phyloP scores from a whole-genome alignment of 2,113 vertebrate species.

The Gorsachius goisagi region DNA sequence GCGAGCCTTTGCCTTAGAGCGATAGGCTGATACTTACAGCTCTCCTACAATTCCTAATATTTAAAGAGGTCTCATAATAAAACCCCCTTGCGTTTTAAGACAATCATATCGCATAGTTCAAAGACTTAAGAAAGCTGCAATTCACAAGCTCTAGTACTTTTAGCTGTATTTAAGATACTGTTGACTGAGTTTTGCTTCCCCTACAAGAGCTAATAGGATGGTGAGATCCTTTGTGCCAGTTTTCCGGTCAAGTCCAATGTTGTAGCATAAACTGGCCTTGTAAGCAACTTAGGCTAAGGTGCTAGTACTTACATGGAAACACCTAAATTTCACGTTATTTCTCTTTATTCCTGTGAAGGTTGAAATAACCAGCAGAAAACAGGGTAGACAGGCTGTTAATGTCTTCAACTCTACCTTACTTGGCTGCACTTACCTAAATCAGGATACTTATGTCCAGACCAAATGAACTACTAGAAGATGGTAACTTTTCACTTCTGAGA shows the following conservation, averaged over 20 bases:
- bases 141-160: not conserved
- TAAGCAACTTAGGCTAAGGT: not conserved
- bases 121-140: not conserved
- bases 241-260: not conserved
- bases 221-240: not conserved
- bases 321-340: not conserved
- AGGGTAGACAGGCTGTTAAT: not conserved
- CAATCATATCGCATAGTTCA: not conserved
- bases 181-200: not conserved
- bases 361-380: not conserved
- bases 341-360: not conserved
- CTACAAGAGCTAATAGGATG: accelerated
- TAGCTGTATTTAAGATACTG: not conserved
- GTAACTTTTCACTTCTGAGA: not conserved
- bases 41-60: not conserved
- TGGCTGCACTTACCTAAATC: not conserved
- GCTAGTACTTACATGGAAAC: not conserved
- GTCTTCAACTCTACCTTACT: not conserved
- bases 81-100: not conserved
- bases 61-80: not conserved
- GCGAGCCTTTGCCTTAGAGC: not conserved
- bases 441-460: not conserved
- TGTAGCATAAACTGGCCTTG: not conserved
- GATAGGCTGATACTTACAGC: not conserved
- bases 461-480: not conserved